These are phyloP conservation scores for Anas flavirostris DNA, from an alignment of 2,797 vertebrate species.

Conservation along the genomic window DNA sequence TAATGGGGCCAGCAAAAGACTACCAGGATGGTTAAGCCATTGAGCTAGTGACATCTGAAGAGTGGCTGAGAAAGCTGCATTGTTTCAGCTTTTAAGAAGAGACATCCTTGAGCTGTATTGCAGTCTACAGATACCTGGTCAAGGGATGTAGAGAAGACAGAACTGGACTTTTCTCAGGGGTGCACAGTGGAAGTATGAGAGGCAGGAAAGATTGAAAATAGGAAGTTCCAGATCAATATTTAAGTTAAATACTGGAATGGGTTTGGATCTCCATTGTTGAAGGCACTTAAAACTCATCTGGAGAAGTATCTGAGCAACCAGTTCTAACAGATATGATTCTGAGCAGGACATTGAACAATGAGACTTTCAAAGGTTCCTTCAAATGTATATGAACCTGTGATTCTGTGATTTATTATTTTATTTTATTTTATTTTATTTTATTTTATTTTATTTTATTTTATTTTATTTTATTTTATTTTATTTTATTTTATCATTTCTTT, in stretches of 20 bases:
- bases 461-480: no score
- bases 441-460: no score
- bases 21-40: background rate
- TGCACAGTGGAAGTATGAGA: background rate
- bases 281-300: background rate
- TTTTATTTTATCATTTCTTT: background rate
- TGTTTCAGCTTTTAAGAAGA: background rate
- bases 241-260: background rate
- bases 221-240: background rate
- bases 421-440: no score
- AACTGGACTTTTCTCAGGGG: background rate
- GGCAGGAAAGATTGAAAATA: background rate
- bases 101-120: background rate
- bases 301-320: background rate
- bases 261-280: background rate
- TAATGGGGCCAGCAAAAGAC: background rate
- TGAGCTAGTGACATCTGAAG: background rate
- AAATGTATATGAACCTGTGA: background rate
- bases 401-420: background rate
- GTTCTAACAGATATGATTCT: background rate
- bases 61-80: background rate
- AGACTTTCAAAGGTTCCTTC: background rate
- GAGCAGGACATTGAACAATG: background rate
- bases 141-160: background rate
- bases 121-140: background rate